These are phyloP conservation scores for Rhyzopertha dominica DNA, from an alignment of 1,140 invertebrate genomes.

Conservation along the genomic window DNA sequence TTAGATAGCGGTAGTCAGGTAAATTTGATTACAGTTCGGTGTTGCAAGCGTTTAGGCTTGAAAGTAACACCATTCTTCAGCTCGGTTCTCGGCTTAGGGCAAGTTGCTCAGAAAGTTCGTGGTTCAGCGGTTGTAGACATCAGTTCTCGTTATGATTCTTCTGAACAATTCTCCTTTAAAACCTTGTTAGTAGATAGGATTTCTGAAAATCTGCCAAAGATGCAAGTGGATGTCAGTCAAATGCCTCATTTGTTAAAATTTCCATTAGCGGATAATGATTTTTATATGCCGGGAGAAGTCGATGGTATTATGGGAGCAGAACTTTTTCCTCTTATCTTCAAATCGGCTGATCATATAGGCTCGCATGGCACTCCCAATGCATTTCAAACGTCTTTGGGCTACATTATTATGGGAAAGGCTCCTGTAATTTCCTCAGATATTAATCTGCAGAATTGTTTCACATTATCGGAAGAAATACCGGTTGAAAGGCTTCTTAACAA, in stretches of 20 bases:
- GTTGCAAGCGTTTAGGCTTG: conserved; percentile 1
- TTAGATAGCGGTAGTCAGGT: conserved; percentile 3
- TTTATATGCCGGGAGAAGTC: not conserved
- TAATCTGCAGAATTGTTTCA: not conserved
- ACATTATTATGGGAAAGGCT: conserved; percentile 5
- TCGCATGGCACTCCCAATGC: not conserved
- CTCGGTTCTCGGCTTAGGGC: not conserved
- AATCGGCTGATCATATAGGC: not conserved
- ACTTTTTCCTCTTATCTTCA: not conserved
- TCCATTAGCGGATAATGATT: too few relatives aligned
- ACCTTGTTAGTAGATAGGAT: too few relatives aligned
- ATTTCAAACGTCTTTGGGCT: not conserved
- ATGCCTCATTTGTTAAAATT: too few relatives aligned
- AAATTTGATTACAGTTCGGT: conserved; percentile 3
- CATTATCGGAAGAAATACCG: not conserved
- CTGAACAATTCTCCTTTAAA: too few relatives aligned
- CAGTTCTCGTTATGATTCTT: too few relatives aligned
- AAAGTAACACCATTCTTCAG: not conserved
- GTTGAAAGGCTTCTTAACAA: not conserved
- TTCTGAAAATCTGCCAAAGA: too few relatives aligned
- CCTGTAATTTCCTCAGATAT: not conserved
- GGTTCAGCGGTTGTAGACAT: too few relatives aligned
- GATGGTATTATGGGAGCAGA: conserved; percentile 5
- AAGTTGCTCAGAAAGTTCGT: too few relatives aligned
- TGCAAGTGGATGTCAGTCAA: too few relatives aligned